Base-by-base conservation (phyloP, 2,797 vertebrate genomes). In the Austrolebias charrua region DNA sequence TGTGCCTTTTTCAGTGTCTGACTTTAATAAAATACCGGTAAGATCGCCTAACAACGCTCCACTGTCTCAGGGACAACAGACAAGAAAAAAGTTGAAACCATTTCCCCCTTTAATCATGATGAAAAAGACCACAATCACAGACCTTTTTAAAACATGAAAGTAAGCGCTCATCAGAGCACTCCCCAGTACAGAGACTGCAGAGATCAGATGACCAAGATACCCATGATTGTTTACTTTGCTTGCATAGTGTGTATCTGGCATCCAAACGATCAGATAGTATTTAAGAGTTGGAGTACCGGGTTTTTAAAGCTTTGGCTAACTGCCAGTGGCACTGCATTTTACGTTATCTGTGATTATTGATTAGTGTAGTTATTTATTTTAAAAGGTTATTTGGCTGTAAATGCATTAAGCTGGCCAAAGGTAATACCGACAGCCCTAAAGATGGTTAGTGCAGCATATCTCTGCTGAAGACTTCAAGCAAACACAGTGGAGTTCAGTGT, bases 341-440 rank as follows among this genome's bases (percentile, higher is more conserved):
- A 46, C 61, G 56, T 70, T 65, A 81, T 82, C 74, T 69, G 54
- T 63, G 42, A 48, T 69, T 78, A 81, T 69, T 72, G 48, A 83
- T 82, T 61, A 50, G 40, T 31, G 33, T 60, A 24, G 61, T 72
- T 60, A 71, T 57, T 24, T 24, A 46, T 69, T 60, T 47, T 63
- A 54, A 69, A n/a, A 48, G 61, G 63, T 61, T 74, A 54, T 68
- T 63, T 80, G 42, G 63, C 60, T 79, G 55, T 66, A 67, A 71
- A 85, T 73, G 24, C 59, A 54, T 33, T 24, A 45, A 60, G 51
- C 35, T 55, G 57, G 62, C 61, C 47, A 53, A 52, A 42, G 29
- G 29, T 59, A 47, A 63, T 55, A 78, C 20, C 53, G 53, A 76
- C 16, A 16, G 46, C 16, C 10, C 35, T 12, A 55, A 40, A 73